A percentile compares a stretch with the other conserved stretches of the same genome.
Conservation (phyloP, 2,888 invertebrate genomes). For the Scrobipalpa costella region DNA sequence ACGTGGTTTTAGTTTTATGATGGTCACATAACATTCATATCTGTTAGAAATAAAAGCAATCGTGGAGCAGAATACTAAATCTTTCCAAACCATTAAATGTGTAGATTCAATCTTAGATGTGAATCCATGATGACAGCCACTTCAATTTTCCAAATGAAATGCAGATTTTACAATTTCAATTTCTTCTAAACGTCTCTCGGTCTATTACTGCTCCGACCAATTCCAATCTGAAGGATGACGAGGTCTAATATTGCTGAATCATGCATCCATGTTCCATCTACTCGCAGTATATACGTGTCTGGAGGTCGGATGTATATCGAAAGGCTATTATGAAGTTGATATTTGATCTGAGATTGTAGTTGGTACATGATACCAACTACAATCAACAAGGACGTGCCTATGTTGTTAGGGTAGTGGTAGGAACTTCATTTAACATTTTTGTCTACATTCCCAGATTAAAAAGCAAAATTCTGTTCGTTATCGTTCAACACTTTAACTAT, state of each 20-base stretch:
- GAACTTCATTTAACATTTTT: no score
- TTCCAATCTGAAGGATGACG: conserved; percentile 65
- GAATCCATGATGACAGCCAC: not conserved
- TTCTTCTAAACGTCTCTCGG: conserved; percentile 28
- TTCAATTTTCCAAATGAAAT: conserved; percentile 25
- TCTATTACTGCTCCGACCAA: conserved; percentile 63
- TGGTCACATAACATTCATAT: not conserved
- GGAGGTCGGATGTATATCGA: no score
- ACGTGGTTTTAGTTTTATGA: not conserved
- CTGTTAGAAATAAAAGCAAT: conserved; percentile 3
- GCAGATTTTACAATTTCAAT: conserved; percentile 25
- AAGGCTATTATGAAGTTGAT: no score
- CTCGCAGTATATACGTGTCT: no score
- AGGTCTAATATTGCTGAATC: conserved; percentile 66
- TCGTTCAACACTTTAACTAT: no score
- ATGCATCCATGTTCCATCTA: conserved; percentile 52
- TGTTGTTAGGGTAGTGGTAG: no score
- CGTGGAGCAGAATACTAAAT: not conserved
- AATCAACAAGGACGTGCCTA: no score
- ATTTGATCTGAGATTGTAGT: no score
- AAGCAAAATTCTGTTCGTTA: no score
- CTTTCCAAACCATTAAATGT: not conserved
- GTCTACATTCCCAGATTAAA: no score
- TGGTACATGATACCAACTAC: no score
- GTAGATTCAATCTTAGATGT: not conserved